Evolutionary conservation across 1,140 invertebrate genomes (phyloP), one percentile per base, ranked within the genome.

Genomic region (Dysdera silvatica): DNA sequence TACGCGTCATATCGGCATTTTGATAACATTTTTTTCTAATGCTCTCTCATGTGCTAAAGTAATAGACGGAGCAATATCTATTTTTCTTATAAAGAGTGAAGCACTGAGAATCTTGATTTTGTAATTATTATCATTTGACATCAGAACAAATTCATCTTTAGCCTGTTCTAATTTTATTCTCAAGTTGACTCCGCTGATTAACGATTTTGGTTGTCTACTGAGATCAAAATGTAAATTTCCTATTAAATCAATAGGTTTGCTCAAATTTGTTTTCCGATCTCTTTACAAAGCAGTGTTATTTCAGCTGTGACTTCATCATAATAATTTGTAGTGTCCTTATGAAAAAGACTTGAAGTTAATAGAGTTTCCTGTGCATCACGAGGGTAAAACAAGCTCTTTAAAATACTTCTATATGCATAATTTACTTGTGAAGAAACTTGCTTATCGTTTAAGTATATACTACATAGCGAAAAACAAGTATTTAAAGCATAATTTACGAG

Each of bases 151-250:
- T 1, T 6, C 33, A 55, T 55, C 35, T 35, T 53, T 53, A 23
- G 33, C 37, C 24, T 33, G 33, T 45, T 45, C 41, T 6, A 45
- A 20, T 45, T 45, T 45, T 18, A 45, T 45, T 8, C 41, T 14
- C 6, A 53, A 6, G 37, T 35, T 35, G 6, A 53, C 32, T 6
- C 1, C 28, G 18, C 26, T 53, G 5, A 35, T 33, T 33, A 33
- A 1, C 7, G 10, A 35, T 53, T 53, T 53, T 33, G 29, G 28
- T 20, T 53, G 51, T 20, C 2, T 5, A 3, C n/a, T 18, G 18
- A 53, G 23, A 35, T 53, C 51, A 33, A 53, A 53, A 53, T 53
- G 51, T 7, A 53, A 26, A 53, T 16, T 7, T 20, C 51, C 51
- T 3, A 53, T 35, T 7, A 53, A 2, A 20, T 53, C 51, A 8